Base-by-base conservation (phyloP, 1,140 invertebrate species). In the Eciton burchellii region DNA sequence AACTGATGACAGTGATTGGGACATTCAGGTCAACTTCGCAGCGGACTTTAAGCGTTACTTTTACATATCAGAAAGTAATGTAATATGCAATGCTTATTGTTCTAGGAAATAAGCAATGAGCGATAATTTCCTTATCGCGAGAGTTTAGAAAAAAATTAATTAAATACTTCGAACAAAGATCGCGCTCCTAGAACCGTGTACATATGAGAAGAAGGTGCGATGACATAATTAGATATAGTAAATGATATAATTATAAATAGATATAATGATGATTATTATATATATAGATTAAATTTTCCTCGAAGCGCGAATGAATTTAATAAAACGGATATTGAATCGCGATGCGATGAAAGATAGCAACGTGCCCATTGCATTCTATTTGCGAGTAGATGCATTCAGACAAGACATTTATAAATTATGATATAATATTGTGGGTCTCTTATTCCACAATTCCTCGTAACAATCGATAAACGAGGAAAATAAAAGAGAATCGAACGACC, bases 201-300 rank as follows among this genome's bases (percentile, higher is more conserved):
- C 5, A 12, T 19, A 21, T 35, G 52, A 71, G 12, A 59, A 19
- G 12, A 70, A 19, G 52, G 19, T n/a, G n/a, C n/a, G n/a, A n/a
- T n/a, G 19, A 70, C 52, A 35, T 54, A 35, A 70, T 35, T 54
- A 14, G 1, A 21, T 1, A 21, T 21, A 6, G 3, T 0, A 2
- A 71, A n/a, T n/a, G 19, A 70, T 52, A 35, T 54, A 35, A 70
- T 35, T 54, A 56, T 35, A 41, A 56, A 56, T 54, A 14, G 1
- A 21, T 1, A 21, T 21, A 6, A 8, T 0, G 2, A 71, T 35
- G 8, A 71, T 54, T 6, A 6, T 35, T 6, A 6, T 35, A 3
- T 35, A 35, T 11, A 21, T 21, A 43, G 35, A 35, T 35, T 2
- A 6, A 54, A 35, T 12, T 43, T 2, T 72, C 35, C 16, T 35